Evolutionary conservation across 2,888 invertebrate species (phyloP).

Genomic region (Conistra vaccinii): DNA sequence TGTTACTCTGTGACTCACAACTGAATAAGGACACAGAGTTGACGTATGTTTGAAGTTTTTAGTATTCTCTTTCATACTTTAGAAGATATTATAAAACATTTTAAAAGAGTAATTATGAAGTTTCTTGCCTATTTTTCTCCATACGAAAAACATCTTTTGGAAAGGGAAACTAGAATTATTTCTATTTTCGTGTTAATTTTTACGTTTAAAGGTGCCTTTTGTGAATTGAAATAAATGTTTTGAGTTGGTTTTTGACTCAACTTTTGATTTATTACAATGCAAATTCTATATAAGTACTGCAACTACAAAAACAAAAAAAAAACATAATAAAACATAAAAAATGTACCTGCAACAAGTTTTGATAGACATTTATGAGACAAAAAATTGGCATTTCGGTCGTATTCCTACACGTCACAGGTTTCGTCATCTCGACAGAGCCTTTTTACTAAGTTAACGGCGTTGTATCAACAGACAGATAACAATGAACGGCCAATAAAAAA

Average conservation of each 20-base stretch:
- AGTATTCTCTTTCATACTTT: not conserved
- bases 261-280: not conserved
- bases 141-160: not conserved
- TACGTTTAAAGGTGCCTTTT: not conserved
- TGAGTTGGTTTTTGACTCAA: not conserved
- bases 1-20: conserved; percentile 20
- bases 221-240: not conserved
- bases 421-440: not conserved
- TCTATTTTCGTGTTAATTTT: not conserved
- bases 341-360: not conserved
- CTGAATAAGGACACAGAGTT: not conserved
- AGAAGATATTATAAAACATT: not conserved
- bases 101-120: no score
- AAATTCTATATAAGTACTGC: not conserved
- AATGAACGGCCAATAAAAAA: not conserved
- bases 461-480: not conserved
- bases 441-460: not conserved
- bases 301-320: not conserved
- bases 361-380: not conserved
- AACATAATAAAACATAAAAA: conserved; percentile 11
- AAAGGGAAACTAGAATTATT: not conserved
- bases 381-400: not conserved
- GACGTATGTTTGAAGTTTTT: not conserved
- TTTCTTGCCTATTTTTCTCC: not conserved
- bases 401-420: not conserved